These are phyloP conservation scores for Holcopasites calliopsidis DNA, from an alignment of 1,140 invertebrate species.

Conservation along the genomic window DNA sequence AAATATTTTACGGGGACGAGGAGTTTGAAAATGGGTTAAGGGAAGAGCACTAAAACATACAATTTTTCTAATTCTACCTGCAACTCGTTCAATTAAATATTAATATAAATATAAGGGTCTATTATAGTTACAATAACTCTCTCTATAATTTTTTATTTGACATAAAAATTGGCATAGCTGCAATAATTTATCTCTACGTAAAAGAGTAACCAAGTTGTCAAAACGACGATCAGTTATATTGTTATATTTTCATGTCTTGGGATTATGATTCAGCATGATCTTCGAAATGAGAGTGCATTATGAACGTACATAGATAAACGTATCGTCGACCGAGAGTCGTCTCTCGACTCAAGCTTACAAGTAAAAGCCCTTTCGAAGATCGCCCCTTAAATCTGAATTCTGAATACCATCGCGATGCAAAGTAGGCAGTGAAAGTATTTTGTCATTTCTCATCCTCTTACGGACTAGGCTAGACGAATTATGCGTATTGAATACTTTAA, in stretches of 20 bases:
- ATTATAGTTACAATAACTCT: no score
- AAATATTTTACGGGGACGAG: conserved; percentile 2
- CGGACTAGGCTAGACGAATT: conserved; percentile 5
- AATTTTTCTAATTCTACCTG: no score
- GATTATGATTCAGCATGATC: background rate
- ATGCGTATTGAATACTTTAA: background rate
- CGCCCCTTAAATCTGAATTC: conserved; percentile 6
- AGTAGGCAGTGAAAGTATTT: conserved; percentile 1
- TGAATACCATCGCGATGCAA: background rate
- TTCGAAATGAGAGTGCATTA: background rate
- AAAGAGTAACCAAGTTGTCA: no score
- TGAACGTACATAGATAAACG: conserved; percentile 11
- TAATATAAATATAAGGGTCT: no score
- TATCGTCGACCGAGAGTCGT: background rate
- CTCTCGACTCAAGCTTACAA: conserved; percentile 2
- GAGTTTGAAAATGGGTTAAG: background rate
- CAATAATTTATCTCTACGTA: no score
- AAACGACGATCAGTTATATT: no score
- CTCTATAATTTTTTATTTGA: no score
- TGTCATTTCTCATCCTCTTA: background rate
- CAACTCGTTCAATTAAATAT: no score
- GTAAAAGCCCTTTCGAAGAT: conserved; percentile 23
- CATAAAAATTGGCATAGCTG: no score
- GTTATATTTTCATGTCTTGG: background rate
- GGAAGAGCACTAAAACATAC: no score